Percentiles rank a stretch among this genome's conserved stretches.
phyloP scores from a whole-genome alignment of 1,140 invertebrate species.

The Drosophila albomicans region DNA sequence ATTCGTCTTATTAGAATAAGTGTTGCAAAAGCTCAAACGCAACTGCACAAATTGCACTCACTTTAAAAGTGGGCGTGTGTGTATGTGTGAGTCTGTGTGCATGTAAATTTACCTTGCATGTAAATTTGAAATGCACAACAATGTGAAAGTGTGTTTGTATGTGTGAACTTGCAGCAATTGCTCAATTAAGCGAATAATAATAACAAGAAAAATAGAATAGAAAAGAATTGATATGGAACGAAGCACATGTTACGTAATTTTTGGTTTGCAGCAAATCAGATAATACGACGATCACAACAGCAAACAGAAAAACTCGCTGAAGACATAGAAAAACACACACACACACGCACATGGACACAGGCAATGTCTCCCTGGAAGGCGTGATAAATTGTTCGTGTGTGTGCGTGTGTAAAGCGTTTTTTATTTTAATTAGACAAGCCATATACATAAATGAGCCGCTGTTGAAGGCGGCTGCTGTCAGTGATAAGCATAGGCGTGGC shows the following conservation, averaged over 20 bases:
- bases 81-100: background rate
- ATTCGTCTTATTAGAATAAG: slow-evolving; percentile 8
- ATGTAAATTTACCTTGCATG: slow-evolving; percentile 12
- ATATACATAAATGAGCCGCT: slow-evolving; percentile 39
- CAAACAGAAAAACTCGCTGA: slow-evolving; percentile 1
- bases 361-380: background rate
- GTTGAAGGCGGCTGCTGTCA: slow-evolving; percentile 35
- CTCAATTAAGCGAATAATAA: slow-evolving; percentile 12
- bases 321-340: slow-evolving; percentile 22
- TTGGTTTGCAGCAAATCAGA: slow-evolving; percentile 29
- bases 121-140: slow-evolving; percentile 2
- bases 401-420: slow-evolving; percentile 23
- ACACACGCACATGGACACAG: background rate
- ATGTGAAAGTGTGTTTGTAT: background rate
- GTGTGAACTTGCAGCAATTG: slow-evolving; percentile 24
- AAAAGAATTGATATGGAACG: slow-evolving; percentile 39
- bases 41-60: background rate
- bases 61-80: background rate
- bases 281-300: slow-evolving; percentile 47
- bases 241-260: slow-evolving; percentile 74
- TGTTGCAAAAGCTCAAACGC: slow-evolving; percentile 16
- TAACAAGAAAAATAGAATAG: slow-evolving; percentile 16
- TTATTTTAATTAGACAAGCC: slow-evolving; percentile 45
- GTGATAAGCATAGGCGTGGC: slow-evolving; percentile 64
- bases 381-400: slow-evolving; percentile 40